Evolutionary conservation across 2,113 vertebrate genomes (phyloP).

Genomic region (Vimba vimba): DNA sequence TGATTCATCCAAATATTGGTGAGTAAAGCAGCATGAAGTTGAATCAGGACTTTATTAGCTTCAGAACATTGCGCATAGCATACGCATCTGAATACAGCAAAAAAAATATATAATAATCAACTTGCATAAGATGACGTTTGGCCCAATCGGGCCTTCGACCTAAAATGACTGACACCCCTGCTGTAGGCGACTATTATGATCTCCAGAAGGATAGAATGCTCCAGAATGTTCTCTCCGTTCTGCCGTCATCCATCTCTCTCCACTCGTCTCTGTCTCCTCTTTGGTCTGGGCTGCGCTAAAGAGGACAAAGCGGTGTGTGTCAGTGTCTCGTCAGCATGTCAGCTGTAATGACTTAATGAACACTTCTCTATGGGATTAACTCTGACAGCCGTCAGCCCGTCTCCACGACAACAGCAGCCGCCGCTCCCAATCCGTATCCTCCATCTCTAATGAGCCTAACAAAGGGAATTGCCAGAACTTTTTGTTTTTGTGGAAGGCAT

Average conservation of each 20-base stretch:
- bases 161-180: neutral
- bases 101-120: too few species aligned
- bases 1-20: neutral
- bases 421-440: slow-evolving; percentile 57
- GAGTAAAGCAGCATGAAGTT: neutral
- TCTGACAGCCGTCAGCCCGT: slow-evolving; percentile 78
- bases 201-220: too few species aligned
- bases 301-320: slow-evolving; percentile 54
- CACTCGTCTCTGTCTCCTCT: slow-evolving; percentile 47
- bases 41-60: neutral
- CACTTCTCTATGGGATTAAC: slow-evolving; percentile 80
- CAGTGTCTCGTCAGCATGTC: slow-evolving; percentile 73
- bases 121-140: neutral
- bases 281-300: slow-evolving; percentile 24
- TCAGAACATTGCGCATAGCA: neutral
- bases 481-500: slow-evolving; percentile 38
- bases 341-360: slow-evolving; percentile 85
- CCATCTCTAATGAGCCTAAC: slow-evolving; percentile 67
- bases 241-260: slow-evolving; percentile 13
- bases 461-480: slow-evolving; percentile 65
- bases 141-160: neutral
- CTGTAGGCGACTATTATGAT: neutral
- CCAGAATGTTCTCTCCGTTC: neutral
- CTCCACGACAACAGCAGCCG: slow-evolving; percentile 68
- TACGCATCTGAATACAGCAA: neutral